Evolutionary conservation across 2,797 vertebrate genomes (phyloP), one percentile per base, ranked within the genome.

Genomic region (Pangasius krempfi): DNA sequence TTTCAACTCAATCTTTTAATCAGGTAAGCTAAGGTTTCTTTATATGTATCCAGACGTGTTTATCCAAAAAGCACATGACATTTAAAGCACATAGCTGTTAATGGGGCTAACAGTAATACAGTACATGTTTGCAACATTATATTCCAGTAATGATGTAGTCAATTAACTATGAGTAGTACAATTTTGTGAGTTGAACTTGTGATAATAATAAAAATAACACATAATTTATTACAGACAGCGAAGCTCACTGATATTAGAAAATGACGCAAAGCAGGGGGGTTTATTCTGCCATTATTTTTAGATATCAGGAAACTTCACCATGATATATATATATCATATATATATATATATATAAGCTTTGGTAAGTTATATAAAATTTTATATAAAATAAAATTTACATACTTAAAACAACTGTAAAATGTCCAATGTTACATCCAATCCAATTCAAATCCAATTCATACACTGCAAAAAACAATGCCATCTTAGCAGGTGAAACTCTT

Each of bases 111-210:
- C 4, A 47, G 22, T 25, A 44, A 47, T 22, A 27, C 40, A 75
- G 25, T 22, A 47, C 37, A 75, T 14, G 5, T 30, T 10, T 30
- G 62, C 27, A 30, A 33, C 2, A 75, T 75, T 27, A 47, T 40
- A 75, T 75, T 75, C 25, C 27, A 75, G 20, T 75, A 40, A 47
- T 40, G 70, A 72, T 75, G 40, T 20, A 47, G 72, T 44, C 72
- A 47, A 47, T 75, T 75, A 75, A 27, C 72, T 44, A 75, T 75
- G 72, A 75, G 40, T 75, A 75, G 47, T 76, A 7, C 44, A 76
- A 6, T n/a, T 78, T 54, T 52, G 8, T 16, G 20, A 25, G 37
- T 44, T 4, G 2, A 30, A 16, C n/a, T 52, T 78, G 47, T 44
- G 62, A n/a, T 72, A 8, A 72, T 72, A 50, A 50, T 78, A 30